These are phyloP conservation scores for Anguilla obscura DNA, from an alignment of 2,797 vertebrate species.

Conservation along the genomic window DNA sequence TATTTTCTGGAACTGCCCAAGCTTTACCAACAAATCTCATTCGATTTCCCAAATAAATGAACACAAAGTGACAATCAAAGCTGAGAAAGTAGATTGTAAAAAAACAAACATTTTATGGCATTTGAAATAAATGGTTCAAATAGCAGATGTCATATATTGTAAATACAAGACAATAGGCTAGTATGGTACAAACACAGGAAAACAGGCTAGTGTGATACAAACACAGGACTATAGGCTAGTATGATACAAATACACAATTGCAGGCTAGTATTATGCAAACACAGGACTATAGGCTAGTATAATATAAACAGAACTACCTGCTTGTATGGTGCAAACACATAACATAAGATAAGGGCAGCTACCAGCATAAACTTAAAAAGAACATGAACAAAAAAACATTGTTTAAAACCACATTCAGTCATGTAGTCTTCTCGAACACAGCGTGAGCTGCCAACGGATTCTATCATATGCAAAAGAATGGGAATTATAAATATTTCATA, in stretches of 20 bases:
- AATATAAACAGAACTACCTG: no score
- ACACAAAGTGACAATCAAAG: neutral
- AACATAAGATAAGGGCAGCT: no score
- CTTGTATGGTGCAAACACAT: neutral
- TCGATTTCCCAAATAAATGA: neutral
- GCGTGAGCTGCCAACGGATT: neutral
- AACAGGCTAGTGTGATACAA: neutral
- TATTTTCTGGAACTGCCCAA: neutral
- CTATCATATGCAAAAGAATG: neutral
- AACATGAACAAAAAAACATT: neutral
- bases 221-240: neutral
- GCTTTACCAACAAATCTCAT: neutral
- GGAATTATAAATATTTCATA: conserved; percentile 3
- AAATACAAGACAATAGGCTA: neutral
- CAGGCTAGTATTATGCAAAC: no score
- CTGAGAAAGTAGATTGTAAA: neutral
- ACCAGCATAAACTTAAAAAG: neutral
- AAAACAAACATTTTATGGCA: neutral
- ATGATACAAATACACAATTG: no score
- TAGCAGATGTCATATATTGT: no score
- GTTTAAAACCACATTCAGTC: neutral
- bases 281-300: no score
- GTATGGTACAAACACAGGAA: neutral
- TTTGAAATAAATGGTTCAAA: neutral
- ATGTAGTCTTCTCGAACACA: neutral